These are phyloP conservation scores for Allolobophora icterica DNA, from an alignment of 2,888 invertebrate species.

Conservation along the genomic window DNA sequence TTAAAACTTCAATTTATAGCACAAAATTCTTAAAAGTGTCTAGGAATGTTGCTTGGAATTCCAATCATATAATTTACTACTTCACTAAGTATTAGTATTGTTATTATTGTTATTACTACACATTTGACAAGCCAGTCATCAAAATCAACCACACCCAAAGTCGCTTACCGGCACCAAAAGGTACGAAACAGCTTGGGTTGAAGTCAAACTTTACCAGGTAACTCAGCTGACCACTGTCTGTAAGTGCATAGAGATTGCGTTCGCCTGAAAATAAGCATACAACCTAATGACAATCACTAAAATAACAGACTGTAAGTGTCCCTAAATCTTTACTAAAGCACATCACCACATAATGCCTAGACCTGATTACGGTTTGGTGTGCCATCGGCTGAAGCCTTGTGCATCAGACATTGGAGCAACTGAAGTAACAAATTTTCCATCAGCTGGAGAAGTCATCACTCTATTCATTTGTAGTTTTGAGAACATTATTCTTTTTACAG, in stretches of 20 bases:
- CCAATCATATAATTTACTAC: neutral
- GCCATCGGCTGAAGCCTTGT: too few relatives aligned
- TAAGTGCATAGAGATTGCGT: slow-evolving; percentile 75
- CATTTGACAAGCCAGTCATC: neutral
- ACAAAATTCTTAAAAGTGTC: neutral
- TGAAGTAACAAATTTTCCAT: neutral
- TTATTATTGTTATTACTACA: neutral
- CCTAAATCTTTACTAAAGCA: neutral
- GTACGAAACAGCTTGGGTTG: slow-evolving; percentile 70
- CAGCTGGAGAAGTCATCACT: neutral
- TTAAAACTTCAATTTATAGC: neutral
- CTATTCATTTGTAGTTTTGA: neutral
- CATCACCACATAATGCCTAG: neutral
- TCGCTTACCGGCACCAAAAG: slow-evolving; percentile 51
- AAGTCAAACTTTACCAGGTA: slow-evolving; percentile 86
- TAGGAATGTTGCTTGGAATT: neutral
- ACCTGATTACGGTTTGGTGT: too few relatives aligned
- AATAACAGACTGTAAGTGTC: neutral
- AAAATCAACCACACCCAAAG: neutral
- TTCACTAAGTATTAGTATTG: neutral
- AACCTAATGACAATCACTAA: neutral
- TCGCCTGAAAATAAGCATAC: slow-evolving; percentile 66
- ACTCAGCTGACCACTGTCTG: slow-evolving; percentile 79
- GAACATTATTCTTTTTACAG: neutral
- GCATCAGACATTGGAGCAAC: too few relatives aligned